Percentiles rank a stretch among this genome's conserved stretches.
Conservation (phyloP, 2,888 invertebrate species). For the Temnothorax ravouxi region DNA sequence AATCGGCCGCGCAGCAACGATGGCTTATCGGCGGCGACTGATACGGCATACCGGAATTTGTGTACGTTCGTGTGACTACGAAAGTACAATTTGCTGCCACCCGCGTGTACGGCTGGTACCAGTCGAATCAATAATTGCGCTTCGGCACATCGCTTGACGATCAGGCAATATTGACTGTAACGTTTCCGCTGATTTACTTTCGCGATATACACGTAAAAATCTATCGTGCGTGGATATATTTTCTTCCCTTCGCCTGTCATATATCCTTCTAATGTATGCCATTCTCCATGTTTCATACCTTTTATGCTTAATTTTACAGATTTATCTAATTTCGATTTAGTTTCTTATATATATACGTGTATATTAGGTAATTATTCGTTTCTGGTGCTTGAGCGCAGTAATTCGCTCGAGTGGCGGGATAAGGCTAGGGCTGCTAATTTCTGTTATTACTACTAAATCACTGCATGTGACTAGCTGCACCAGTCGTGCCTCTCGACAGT, state of each 20-base stretch:
- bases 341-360: not conserved
- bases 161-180: slow-evolving; percentile 1
- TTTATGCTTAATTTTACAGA: not conserved
- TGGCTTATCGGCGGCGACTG: slow-evolving; percentile 67
- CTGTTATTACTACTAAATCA: not conserved
- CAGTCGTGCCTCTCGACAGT: slow-evolving; percentile 26
- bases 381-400: not conserved
- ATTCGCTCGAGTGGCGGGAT: not conserved
- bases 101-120: slow-evolving; percentile 13
- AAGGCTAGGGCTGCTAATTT: not conserved
- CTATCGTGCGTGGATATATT: not conserved
- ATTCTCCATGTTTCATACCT: not conserved
- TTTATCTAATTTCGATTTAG: not conserved
- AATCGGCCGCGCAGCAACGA: slow-evolving; percentile 63
- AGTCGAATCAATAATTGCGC: slow-evolving; percentile 40
- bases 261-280: too few relatives aligned
- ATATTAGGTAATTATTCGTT: not conserved
- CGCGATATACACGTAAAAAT: not conserved
- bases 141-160: not conserved
- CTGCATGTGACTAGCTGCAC: slow-evolving; percentile 4
- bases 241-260: not conserved
- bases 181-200: not conserved
- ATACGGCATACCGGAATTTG: slow-evolving; percentile 67
- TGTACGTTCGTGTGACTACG: slow-evolving; percentile 55
- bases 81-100: slow-evolving; percentile 49